These are phyloP conservation scores for Microcebus griseorufus DNA, from an alignment of 2,113 vertebrate species.

Conservation along the genomic window DNA sequence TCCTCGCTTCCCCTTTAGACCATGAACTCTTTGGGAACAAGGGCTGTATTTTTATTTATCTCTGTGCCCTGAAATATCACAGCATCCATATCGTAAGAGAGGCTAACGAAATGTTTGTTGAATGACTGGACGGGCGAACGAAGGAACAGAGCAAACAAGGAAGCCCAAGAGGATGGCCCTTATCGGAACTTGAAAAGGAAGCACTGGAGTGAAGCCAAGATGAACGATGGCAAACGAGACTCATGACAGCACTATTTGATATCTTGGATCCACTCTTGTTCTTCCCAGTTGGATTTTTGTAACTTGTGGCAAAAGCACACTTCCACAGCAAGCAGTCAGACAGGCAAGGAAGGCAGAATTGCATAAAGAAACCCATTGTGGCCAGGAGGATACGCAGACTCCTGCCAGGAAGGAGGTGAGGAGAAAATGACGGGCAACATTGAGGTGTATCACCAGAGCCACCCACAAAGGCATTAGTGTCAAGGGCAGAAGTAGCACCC, in stretches of 20 bases:
- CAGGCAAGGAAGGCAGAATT: neutral
- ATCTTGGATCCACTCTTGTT: neutral
- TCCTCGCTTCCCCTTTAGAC: neutral
- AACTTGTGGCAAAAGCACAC: neutral
- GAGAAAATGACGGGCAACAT: neutral
- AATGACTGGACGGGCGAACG: neutral
- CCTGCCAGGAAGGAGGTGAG: neutral
- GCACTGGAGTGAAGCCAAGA: neutral
- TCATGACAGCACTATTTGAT: neutral
- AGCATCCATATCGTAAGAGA: neutral
- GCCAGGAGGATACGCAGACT: neutral
- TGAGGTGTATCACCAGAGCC: neutral
- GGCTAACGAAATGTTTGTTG: neutral
- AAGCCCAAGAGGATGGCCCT: neutral
- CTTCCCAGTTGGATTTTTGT: neutral
- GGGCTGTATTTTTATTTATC: neutral
- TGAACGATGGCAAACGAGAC: neutral
- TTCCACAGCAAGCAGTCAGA: neutral
- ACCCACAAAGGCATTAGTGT: neutral
- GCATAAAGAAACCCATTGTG: neutral
- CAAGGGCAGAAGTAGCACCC: fast-evolving
- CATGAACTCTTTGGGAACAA: neutral
- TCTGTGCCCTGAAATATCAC: neutral
- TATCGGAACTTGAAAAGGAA: neutral
- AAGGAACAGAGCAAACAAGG: neutral